phyloP scores from a whole-genome alignment of 2,888 invertebrate species.

The Laothoe populi region DNA sequence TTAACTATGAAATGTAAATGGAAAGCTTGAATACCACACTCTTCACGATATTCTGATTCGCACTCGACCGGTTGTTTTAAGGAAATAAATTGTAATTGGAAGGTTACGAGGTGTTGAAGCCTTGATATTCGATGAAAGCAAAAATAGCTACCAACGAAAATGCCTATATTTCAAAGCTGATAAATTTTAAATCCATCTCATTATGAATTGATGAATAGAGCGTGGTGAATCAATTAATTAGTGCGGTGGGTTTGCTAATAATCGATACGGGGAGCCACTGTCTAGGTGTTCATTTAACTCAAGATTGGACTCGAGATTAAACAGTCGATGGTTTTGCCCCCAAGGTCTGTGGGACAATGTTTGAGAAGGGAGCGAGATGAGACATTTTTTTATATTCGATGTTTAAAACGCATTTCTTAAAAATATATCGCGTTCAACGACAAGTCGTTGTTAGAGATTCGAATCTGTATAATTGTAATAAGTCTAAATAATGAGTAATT shows the following conservation, averaged over 20 bases:
- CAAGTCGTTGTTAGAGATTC: too few relatives aligned
- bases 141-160: neutral
- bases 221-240: conserved; percentile 78
- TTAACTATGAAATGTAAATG: too few relatives aligned
- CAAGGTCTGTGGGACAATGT: conserved; percentile 42
- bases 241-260: conserved; percentile 68
- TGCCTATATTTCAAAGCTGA: neutral
- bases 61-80: too few relatives aligned
- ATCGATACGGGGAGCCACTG: conserved; percentile 64
- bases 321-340: conserved; percentile 67
- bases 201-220: conserved; percentile 63
- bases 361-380: conserved; percentile 12
- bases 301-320: conserved; percentile 79
- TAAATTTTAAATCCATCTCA: conserved; percentile 36
- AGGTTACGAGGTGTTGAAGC: neutral
- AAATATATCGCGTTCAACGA: too few relatives aligned
- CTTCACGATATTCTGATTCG: too few relatives aligned
- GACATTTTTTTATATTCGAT: too few relatives aligned
- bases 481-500: too few relatives aligned
- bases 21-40: too few relatives aligned
- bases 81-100: neutral
- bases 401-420: too few relatives aligned
- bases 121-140: neutral
- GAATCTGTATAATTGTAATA: too few relatives aligned
- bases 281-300: conserved; percentile 81